These are phyloP conservation scores for Aplochiton taeniatus DNA, from an alignment of 2,797 vertebrate species.

Conservation along the genomic window DNA sequence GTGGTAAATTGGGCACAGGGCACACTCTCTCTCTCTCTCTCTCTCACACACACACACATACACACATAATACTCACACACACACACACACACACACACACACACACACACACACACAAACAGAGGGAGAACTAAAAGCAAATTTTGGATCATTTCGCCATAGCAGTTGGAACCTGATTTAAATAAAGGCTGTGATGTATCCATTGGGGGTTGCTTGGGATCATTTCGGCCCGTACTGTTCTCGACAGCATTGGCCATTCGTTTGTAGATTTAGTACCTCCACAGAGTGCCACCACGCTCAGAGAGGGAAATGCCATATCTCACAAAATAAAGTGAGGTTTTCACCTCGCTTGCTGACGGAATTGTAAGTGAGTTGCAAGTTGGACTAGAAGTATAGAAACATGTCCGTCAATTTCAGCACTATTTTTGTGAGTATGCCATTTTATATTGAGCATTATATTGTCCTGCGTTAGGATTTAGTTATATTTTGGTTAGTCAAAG, in stretches of 20 bases:
- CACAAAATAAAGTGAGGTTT: conserved; percentile 16
- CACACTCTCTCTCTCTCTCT: too few relatives aligned
- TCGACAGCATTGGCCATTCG: conserved; percentile 32
- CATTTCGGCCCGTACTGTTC: conserved; percentile 51
- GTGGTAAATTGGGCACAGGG: conserved; percentile 30
- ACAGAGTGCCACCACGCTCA: conserved; percentile 8
- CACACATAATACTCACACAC: conserved; percentile 9
- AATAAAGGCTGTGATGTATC: conserved; percentile 52
- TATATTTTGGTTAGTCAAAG: too few relatives aligned
- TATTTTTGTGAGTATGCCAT: not conserved
- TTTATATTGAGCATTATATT: not conserved
- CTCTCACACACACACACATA: not conserved
- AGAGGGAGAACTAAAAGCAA: conserved; percentile 35
- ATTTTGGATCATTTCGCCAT: conserved; percentile 45
- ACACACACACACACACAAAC: conserved; percentile 1
- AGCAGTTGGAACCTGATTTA: conserved; percentile 45
- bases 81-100: conserved; percentile 11
- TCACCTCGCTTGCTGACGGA: too few relatives aligned
- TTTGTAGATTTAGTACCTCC: conserved; percentile 14
- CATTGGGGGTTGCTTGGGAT: conserved; percentile 47
- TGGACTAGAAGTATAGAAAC: not conserved
- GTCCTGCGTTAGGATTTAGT: too few relatives aligned
- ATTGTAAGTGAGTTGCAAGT: not conserved
- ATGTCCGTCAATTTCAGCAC: not conserved
- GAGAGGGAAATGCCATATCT: not conserved